Percentiles rank a stretch among this genome's conserved stretches.
Conservation (phyloP, 2,113 vertebrate genomes). For the Oncorhynchus keta region DNA sequence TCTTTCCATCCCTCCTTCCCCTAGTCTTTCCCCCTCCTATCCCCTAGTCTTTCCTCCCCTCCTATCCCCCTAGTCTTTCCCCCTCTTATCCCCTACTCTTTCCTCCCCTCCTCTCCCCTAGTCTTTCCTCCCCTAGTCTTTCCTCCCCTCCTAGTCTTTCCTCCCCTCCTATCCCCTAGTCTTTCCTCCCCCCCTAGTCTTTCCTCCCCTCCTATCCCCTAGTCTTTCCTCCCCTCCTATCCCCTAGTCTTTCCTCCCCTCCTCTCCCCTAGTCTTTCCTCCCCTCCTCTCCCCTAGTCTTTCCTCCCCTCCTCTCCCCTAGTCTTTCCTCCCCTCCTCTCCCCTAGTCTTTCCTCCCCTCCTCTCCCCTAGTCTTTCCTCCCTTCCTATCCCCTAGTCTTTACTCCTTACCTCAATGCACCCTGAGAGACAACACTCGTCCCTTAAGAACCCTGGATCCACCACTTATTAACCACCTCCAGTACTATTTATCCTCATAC, state of each 20-base stretch:
- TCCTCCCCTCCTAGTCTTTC: too few species aligned
- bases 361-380: conserved; percentile 16
- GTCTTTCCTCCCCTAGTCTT: too few species aligned
- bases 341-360: background rate
- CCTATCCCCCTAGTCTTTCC: too few species aligned
- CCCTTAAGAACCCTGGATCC: conserved; percentile 27
- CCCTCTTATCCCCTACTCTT: too few species aligned
- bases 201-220: background rate
- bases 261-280: background rate
- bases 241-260: background rate
- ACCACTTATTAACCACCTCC: background rate
- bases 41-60: too few species aligned
- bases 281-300: background rate
- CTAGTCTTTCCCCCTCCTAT: too few species aligned
- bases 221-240: conserved; percentile 10
- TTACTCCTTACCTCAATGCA: conserved; percentile 7
- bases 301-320: conserved; percentile 29
- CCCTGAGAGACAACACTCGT: conserved; percentile 25
- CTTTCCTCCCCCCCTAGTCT: conserved; percentile 12
- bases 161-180: background rate
- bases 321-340: background rate
- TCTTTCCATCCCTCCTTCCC: too few species aligned
- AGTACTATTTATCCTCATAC: too few species aligned
- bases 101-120: too few species aligned
- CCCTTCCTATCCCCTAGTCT: background rate